A percentile compares a stretch with the other conserved stretches of the same genome.
Evolutionary conservation across 2,113 vertebrate genomes (phyloP).

Genomic region (Cebidichthys violaceus): DNA sequence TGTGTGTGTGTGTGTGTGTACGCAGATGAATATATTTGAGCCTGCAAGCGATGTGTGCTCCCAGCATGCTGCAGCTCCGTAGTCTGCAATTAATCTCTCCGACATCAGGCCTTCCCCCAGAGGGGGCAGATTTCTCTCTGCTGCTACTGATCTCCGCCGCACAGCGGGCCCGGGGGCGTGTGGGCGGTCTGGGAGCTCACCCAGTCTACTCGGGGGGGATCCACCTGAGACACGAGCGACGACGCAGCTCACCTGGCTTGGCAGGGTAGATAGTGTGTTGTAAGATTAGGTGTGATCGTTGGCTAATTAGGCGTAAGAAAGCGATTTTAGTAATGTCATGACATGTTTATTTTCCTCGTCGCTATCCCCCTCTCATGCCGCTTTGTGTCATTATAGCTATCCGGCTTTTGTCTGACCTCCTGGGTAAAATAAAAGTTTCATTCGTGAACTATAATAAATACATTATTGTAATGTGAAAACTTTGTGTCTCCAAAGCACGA

Average conservation of each 20-base stretch:
- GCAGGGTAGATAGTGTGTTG: constrained; percentile 43
- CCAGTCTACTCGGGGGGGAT: constrained; percentile 59
- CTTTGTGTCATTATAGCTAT: not conserved
- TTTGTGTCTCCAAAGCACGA: not conserved
- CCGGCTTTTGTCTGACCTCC: constrained; percentile 10
- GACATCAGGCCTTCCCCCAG: constrained; percentile 75
- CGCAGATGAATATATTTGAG: constrained; percentile 70
- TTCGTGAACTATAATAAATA: not conserved
- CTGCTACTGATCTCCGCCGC: constrained; percentile 76
- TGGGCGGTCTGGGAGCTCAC: constrained; percentile 61
- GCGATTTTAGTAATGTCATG: constrained; percentile 37
- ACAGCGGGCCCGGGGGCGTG: constrained; percentile 57
- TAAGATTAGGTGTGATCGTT: constrained; percentile 56
- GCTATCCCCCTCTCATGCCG: not conserved
- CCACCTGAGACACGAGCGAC: constrained; percentile 55
- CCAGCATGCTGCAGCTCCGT: constrained; percentile 78
- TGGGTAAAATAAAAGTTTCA: constrained; percentile 16
- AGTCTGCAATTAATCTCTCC: constrained; percentile 88
- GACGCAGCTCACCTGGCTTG: constrained; percentile 58
- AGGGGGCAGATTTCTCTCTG: constrained; percentile 68
- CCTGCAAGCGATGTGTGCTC: constrained; percentile 75
- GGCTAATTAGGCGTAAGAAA: constrained; percentile 59
- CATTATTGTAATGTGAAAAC: constrained; percentile 3
- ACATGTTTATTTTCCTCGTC: constrained; percentile 33
- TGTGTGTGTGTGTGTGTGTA: constrained; percentile 61